Conservation (phyloP, 2,888 invertebrate species). For the Ornithoptera priamus region DNA sequence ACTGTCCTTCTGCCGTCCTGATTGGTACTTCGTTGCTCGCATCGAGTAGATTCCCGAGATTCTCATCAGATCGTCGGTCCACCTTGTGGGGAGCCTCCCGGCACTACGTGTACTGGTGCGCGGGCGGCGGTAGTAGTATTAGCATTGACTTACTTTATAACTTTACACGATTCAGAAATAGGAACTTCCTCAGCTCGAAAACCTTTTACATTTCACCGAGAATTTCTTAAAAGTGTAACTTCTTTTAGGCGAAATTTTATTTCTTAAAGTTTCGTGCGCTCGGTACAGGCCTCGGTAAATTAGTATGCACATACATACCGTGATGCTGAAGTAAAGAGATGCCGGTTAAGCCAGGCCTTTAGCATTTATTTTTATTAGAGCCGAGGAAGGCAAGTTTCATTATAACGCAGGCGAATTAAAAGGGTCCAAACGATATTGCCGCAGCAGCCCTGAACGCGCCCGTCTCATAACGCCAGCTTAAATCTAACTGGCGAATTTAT, state of each 20-base stretch:
- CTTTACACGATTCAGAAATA: no score
- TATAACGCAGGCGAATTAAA: conserved; percentile 44
- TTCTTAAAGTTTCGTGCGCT: background rate
- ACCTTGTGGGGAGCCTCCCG: no score
- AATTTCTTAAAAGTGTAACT: background rate
- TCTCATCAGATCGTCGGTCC: no score
- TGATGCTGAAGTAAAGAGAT: conserved; percentile 36
- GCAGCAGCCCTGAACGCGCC: conserved; percentile 30
- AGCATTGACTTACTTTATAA: no score
- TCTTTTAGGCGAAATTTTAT: no score
- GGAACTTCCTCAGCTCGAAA: no score
- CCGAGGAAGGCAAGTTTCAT: conserved; percentile 40
- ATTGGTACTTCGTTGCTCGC: no score
- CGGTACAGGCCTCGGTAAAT: conserved; percentile 34
- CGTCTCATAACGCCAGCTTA: conserved; percentile 37
- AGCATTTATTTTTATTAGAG: conserved; percentile 49
- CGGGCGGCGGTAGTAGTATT: no score
- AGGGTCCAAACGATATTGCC: conserved; percentile 37
- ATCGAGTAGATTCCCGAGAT: no score
- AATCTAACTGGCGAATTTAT: conserved; percentile 42
- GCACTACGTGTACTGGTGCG: no score
- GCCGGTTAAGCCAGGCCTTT: conserved; percentile 39
- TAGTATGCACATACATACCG: conserved; percentile 36
- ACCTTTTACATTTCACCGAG: no score
- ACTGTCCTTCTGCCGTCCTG: no score